Evolutionary conservation across 2,888 invertebrate genomes (phyloP).

Genomic region (Chymomyza procnemis): DNA sequence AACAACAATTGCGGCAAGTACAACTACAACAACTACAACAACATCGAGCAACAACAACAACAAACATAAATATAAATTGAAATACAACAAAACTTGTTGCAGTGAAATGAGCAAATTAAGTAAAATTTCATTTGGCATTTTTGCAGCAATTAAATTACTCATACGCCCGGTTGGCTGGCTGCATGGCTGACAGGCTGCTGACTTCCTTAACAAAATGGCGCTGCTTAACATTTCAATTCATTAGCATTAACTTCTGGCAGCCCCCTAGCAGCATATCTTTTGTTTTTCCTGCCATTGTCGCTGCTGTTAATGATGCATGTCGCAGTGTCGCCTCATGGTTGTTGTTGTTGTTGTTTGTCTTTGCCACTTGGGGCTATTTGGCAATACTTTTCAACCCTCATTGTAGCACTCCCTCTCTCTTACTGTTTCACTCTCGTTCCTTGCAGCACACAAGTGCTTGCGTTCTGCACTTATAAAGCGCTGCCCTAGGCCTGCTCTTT

Average conservation of each 20-base stretch:
- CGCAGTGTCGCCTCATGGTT: too few relatives aligned
- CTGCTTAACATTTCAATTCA: constrained; percentile 59
- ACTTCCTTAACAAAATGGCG: too few relatives aligned
- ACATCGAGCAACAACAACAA: neutral
- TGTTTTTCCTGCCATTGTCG: constrained; percentile 7
- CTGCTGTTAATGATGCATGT: constrained; percentile 13
- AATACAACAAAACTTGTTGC: neutral
- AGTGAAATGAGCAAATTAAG: neutral
- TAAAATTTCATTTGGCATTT: constrained; percentile 34
- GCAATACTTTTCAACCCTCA: constrained; percentile 4
- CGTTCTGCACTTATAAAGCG: constrained; percentile 19
- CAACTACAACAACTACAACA: neutral
- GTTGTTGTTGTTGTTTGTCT: neutral
- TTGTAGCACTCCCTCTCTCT: too few relatives aligned
- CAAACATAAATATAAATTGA: neutral
- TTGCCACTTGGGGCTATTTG: neutral
- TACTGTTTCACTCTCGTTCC: neutral
- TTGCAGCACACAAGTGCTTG: neutral
- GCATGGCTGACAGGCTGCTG: too few relatives aligned
- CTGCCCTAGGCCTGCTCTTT: constrained; percentile 59
- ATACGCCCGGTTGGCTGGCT: constrained; percentile 46
- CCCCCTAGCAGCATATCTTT: neutral
- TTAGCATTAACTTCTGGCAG: constrained; percentile 54
- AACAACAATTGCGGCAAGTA: neutral
- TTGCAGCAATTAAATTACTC: constrained; percentile 56